Evolutionary conservation across 2,113 vertebrate genomes (phyloP).

Genomic region (Lepisosteus osseus): DNA sequence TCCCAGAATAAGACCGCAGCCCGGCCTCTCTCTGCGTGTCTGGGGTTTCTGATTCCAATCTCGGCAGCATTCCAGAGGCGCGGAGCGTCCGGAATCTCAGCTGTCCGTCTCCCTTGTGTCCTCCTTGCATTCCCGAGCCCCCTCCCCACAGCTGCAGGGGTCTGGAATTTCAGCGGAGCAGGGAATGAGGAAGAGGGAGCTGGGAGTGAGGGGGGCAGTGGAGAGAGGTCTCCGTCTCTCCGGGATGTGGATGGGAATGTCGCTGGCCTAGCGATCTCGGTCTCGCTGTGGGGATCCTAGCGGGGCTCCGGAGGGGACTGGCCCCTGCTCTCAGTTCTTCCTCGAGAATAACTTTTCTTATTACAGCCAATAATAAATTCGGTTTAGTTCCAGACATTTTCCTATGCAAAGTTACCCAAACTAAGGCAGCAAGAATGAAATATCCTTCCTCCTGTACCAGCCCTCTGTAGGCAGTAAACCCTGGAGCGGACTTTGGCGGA

Average conservation of each 20-base stretch:
- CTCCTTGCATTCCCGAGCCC: slow-evolving; percentile 33
- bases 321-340: no score
- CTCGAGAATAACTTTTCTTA: no score
- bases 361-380: no score
- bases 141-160: slow-evolving; percentile 56
- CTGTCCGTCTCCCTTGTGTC: slow-evolving; percentile 62
- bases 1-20: no score
- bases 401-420: no score
- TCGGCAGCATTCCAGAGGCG: slow-evolving; percentile 29
- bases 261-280: neutral
- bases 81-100: slow-evolving; percentile 67
- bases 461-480: no score
- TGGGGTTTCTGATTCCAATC: slow-evolving; percentile 62
- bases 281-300: slow-evolving; percentile 64
- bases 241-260: no score
- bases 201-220: neutral
- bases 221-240: slow-evolving; percentile 9
- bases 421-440: no score
- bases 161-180: slow-evolving; percentile 21
- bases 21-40: no score
- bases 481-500: no score
- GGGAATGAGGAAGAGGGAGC: slow-evolving; percentile 13
- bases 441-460: no score
- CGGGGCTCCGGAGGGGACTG: slow-evolving; percentile 50
- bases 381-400: no score